Evolutionary conservation across 2,797 vertebrate genomes (phyloP), one percentile per base, ranked within the genome.

Genomic region (Mormyrus hasselquistii): DNA sequence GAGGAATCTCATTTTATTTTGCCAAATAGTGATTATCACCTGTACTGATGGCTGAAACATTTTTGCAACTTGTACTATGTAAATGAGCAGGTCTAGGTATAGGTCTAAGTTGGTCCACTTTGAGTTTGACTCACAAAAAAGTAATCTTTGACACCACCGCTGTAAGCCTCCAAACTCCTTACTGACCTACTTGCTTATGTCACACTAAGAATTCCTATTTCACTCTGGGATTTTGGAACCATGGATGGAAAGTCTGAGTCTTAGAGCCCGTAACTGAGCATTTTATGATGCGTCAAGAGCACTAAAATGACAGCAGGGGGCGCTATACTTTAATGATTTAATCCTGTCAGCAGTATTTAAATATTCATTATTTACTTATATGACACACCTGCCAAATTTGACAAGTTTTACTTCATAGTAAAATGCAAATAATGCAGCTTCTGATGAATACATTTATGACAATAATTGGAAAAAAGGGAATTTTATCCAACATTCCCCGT

Each of bases 291-390:
- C 73, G 44, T 79, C 38, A 79, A n/a, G 16, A 19, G 16, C 7
- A 44, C 14, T 41, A 79, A 50, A 49, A 84, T 84, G 47, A 84
- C 82, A 49, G 73, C 14, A 79, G 73, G 73, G 41, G 82, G 44
- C 14, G 82, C 38, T 84, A 50, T 49, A 84, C 25, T 84, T 47
- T 50, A 84, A 86, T 59, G 85, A 59, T 55, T 86, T 34, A 57
- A 55, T 38, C 52, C 84, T 86, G 84, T 86, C 52, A 57, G 50
- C 49, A 86, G 47, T 55, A 44, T 86, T 86, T 53, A 86, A 86
- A 84, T 84, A 84, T 84, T 84, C 47, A 84, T 49, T 84, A 84
- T 84, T 84, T 84, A 84, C 82, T 50, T 84, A 84, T 50, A 22
- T n/a, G 47, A 84, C 82, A 47, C 82, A 84, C 82, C 82, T 84